Evolutionary conservation across 2,797 vertebrate genomes (phyloP), one percentile per base, ranked within the genome.

Genomic region (Macropus fuliginosus): DNA sequence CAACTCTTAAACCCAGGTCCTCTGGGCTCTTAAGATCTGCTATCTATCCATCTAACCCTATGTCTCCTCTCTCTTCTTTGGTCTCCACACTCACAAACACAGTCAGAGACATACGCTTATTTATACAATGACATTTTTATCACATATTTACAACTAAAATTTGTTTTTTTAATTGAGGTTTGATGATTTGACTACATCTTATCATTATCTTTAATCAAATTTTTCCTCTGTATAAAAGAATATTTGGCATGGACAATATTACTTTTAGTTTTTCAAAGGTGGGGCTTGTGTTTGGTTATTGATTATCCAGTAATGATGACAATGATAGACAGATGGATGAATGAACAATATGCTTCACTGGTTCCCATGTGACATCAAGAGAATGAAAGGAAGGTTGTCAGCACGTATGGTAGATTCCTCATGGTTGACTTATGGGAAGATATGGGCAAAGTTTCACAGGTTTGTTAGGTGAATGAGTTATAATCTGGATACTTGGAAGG

Each of bases 131-230:
- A 21, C 21, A 27, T 87, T 24, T 87, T 87, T 24, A 40, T 81
- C 74, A 81, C 9, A 81, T 9, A 74, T 40, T 74, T 16, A 74
- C 18, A 40, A 74, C 34, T 13, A 34, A 62, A 62, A 62, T 62
- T 34, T 34, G 29, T 62, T 93, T 95, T 97, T 97, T 97, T 91
- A 94, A 81, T 87, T 91, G 96, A 40, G 94, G 93, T 94, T 96
- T 96, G 94, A 94, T 94, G 96, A 91, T 97, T 96, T 74, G 92
- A 29, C 91, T 97, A 96, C 95, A 93, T 97, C 92, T 96, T 94
- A 56, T 40, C 50, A 46, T 97, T 95, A 93, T 97, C 91, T 40
- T 55, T 56, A 94, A 46, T 94, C 96, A 94, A 93, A 95, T 91
- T 95, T 97, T 96, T 97, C 28, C 52, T 91, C 92, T 96, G 95